Evolutionary conservation across 2,888 invertebrate genomes (phyloP).

Genomic region (Ophion ventricosus): DNA sequence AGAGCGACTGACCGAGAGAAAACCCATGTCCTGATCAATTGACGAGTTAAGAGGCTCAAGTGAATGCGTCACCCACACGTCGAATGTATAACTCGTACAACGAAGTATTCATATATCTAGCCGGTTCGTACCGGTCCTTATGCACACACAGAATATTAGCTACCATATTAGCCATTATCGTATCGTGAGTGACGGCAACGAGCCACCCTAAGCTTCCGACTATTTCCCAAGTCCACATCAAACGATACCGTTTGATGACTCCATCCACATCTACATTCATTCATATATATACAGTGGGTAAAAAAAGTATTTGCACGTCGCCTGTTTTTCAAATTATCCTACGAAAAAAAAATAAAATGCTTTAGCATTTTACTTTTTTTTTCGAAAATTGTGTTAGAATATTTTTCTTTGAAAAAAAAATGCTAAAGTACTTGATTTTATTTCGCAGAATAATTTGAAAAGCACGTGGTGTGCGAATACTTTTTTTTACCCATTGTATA

Average conservation of each 20-base stretch:
- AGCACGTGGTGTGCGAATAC: no score
- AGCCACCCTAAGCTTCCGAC: conserved; percentile 44
- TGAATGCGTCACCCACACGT: conserved; percentile 63
- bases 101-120: conserved; percentile 33
- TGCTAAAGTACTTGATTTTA: no score
- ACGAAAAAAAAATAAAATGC: no score
- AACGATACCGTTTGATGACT: conserved; percentile 1
- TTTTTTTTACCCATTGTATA: no score
- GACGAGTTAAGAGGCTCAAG: conserved; percentile 72
- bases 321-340: no score
- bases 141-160: background rate
- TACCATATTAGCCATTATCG: conserved; percentile 29
- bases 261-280: background rate
- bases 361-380: no score
- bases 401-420: no score
- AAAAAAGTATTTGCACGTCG: no score
- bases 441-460: no score
- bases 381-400: no score
- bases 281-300: background rate
- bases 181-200: conserved; percentile 33
- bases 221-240: conserved; percentile 44
- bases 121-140: conserved; percentile 32
- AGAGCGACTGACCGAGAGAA: background rate
- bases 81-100: conserved; percentile 52
- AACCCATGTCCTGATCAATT: conserved; percentile 71